Evolutionary conservation across 2,797 vertebrate genomes (phyloP).

Genomic region (Lemur catta): DNA sequence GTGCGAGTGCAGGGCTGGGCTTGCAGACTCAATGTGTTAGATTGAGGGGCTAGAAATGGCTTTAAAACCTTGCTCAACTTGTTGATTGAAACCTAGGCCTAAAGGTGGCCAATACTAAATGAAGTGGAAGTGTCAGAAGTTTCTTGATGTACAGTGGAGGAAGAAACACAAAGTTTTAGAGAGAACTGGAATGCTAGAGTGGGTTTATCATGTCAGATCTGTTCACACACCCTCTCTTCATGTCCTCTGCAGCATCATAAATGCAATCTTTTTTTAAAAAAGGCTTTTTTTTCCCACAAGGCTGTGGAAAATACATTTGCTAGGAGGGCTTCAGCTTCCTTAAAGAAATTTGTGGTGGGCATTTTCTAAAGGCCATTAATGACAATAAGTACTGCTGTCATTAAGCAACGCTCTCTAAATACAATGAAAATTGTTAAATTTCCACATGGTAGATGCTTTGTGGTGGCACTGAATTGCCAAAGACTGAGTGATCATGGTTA

Average conservation of each 20-base stretch:
- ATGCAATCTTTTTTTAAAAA: not conserved
- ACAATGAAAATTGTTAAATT: not conserved
- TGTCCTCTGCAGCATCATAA: not conserved
- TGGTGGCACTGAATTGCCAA: not conserved
- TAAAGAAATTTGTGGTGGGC: not conserved
- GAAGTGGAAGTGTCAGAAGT: not conserved
- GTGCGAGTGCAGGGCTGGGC: not conserved
- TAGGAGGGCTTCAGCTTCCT: not conserved
- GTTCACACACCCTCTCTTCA: not conserved
- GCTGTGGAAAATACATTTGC: not conserved
- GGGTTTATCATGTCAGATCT: not conserved
- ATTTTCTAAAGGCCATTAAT: not conserved
- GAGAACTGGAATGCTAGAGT: not conserved
- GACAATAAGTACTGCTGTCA: not conserved
- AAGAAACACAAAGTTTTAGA: not conserved
- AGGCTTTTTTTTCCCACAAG: not conserved
- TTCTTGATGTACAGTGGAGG: not conserved
- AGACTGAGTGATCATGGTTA: not conserved
- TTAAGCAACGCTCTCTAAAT: not conserved
- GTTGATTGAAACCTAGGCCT: not conserved
- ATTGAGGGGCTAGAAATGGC: not conserved
- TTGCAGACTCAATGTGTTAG: not conserved
- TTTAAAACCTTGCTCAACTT: not conserved
- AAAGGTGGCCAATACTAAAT: not conserved
- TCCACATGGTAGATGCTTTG: not conserved